Evolutionary conservation across 64 coral and sea anemone species (phyloP).

Genomic region (Montipora foliosa): DNA sequence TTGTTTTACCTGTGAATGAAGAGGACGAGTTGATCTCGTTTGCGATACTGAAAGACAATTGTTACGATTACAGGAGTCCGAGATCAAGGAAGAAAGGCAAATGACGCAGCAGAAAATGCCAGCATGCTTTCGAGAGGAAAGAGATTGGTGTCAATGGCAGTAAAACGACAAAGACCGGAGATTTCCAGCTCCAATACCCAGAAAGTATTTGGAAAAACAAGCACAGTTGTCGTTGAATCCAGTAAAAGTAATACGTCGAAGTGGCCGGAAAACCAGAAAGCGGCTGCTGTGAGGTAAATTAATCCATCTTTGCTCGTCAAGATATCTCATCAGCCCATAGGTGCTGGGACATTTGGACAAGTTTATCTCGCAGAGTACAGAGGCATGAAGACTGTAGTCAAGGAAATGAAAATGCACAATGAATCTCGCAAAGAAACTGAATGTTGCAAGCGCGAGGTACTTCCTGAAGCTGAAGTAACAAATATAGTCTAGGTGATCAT

Average conservation of each 20-base stretch:
- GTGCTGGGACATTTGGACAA: background rate
- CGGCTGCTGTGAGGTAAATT: background rate
- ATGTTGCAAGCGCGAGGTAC: too few species aligned
- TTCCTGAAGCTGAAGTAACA: background rate
- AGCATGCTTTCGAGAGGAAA: background rate
- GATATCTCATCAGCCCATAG: background rate
- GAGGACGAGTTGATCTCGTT: background rate
- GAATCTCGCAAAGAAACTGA: too few species aligned
- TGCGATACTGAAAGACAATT: background rate
- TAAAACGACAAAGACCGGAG: background rate
- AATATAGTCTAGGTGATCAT: constrained; percentile 1
- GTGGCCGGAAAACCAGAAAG: background rate
- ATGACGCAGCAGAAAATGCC: background rate
- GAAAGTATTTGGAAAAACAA: background rate
- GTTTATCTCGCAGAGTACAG: constrained; percentile 8
- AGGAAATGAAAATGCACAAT: constrained; percentile 32
- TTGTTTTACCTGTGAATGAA: background rate
- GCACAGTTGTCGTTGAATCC: background rate
- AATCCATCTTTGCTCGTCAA: background rate
- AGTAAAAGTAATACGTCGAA: background rate
- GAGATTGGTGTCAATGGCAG: background rate
- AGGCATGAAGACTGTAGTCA: constrained; percentile 37
- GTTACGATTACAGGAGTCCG: background rate
- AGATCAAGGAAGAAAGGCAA: background rate
- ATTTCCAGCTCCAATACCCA: background rate